Conservation (phyloP, 2,888 invertebrate species). For the Neoaliturus tenellus region DNA sequence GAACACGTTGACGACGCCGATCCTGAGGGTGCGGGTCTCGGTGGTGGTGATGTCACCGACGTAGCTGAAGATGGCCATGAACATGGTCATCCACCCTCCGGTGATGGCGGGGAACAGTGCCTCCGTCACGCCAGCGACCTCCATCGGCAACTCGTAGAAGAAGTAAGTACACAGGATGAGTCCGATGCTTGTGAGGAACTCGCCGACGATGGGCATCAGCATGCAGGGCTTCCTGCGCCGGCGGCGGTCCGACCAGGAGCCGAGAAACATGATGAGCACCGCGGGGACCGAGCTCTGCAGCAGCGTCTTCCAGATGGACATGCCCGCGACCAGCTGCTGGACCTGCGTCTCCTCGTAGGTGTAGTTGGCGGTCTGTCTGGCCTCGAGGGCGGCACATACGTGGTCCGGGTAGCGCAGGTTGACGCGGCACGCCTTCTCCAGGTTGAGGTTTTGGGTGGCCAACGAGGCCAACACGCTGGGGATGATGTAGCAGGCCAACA, state of each 20-base stretch:
- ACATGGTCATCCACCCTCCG: conserved; percentile 93
- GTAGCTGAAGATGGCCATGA: conserved; percentile 94
- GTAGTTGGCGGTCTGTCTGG: conserved; percentile 82
- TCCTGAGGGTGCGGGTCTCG: conserved; percentile 88
- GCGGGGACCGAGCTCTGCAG: conserved; percentile 90
- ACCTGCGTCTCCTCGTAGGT: conserved; percentile 80
- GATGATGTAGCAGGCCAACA: conserved; percentile 84
- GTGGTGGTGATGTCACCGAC: conserved; percentile 91
- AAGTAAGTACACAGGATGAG: conserved; percentile 87
- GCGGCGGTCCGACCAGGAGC: conserved; percentile 78
- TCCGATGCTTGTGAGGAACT: conserved; percentile 86
- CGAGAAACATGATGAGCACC: conserved; percentile 86
- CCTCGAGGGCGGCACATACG: conserved; percentile 86
- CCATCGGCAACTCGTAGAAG: conserved; percentile 87
- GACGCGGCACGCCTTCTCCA: conserved; percentile 91
- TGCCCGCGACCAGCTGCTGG: conserved; percentile 85
- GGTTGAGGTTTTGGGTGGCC: conserved; percentile 89
- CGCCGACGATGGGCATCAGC: conserved; percentile 88
- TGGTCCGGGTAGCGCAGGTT: conserved; percentile 84
- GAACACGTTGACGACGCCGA: conserved; percentile 92
- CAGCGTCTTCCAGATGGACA: conserved; percentile 91
- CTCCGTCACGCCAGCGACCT: conserved; percentile 85
- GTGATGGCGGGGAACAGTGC: conserved; percentile 89
- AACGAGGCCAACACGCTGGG: conserved; percentile 80
- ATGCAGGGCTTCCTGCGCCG: conserved; percentile 88